These are phyloP conservation scores for Dermochelys coriacea DNA, from an alignment of 2,797 vertebrate species.

Conservation along the genomic window DNA sequence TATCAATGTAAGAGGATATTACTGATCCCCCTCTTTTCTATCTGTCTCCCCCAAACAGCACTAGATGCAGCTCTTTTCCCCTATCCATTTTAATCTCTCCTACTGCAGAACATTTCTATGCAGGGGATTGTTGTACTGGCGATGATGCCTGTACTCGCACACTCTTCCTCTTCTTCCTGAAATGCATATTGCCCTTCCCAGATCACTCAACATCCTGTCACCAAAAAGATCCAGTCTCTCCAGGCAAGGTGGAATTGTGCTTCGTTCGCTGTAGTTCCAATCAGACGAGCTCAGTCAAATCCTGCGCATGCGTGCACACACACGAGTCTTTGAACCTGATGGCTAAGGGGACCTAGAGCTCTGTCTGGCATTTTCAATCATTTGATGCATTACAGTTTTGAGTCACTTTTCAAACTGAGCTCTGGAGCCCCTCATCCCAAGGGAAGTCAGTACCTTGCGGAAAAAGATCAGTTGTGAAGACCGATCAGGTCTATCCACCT, in stretches of 20 bases:
- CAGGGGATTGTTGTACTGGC: rapidly evolving
- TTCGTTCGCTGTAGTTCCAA: not conserved
- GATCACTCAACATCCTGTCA: rapidly evolving
- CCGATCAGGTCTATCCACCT: rapidly evolving
- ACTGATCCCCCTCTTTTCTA: not conserved
- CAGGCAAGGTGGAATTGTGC: not conserved
- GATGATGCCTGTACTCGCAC: rapidly evolving
- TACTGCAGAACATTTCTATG: not conserved
- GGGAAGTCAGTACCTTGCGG: not conserved
- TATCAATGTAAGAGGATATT: not conserved
- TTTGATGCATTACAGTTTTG: not conserved
- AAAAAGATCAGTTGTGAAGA: not conserved
- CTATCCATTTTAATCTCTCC: not conserved
- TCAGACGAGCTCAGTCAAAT: not conserved
- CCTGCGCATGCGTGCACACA: not conserved
- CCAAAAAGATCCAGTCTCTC: not conserved
- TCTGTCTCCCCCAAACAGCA: not conserved
- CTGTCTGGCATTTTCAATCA: not conserved
- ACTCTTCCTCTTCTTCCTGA: not conserved
- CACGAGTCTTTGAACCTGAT: not conserved
- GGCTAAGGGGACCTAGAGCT: not conserved
- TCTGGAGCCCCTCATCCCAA: not conserved
- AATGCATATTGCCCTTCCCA: rapidly evolving
- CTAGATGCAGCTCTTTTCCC: not conserved
- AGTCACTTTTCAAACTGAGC: not conserved